A percentile compares a stretch with the other conserved stretches of the same genome.
Evolutionary conservation across 2,888 invertebrate genomes (phyloP).

Genomic region (Fragum whitleyi): DNA sequence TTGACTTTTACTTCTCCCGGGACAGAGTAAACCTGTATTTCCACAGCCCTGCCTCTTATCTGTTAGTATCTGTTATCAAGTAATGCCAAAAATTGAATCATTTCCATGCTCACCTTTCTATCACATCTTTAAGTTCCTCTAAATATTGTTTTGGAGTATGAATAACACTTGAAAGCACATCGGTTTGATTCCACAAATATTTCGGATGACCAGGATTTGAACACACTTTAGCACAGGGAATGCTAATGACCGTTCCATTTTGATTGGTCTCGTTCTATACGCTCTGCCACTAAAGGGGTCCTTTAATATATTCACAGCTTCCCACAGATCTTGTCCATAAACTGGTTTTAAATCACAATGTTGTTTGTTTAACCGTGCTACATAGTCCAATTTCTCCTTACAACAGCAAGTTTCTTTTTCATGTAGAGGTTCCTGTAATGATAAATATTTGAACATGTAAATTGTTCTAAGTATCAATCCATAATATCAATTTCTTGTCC

Average conservation of each 20-base stretch:
- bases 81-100: too few relatives aligned
- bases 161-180: conserved; percentile 87
- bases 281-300: conserved; percentile 75
- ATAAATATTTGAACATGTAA: too few relatives aligned
- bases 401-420: conserved; percentile 83
- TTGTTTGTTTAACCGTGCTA: conserved; percentile 90
- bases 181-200: conserved; percentile 85
- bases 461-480: too few relatives aligned
- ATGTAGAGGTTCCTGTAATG: conserved; percentile 86
- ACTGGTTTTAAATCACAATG: conserved; percentile 93
- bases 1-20: too few relatives aligned
- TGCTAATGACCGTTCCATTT: conserved; percentile 86
- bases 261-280: conserved; percentile 64
- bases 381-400: conserved; percentile 88
- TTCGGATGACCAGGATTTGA: conserved; percentile 79
- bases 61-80: too few relatives aligned
- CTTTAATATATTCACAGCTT: conserved; percentile 87
- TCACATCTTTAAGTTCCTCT: conserved; percentile 87
- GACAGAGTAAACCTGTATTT: too few relatives aligned
- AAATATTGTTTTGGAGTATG: conserved; percentile 88
- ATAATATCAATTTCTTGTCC: too few relatives aligned
- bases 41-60: too few relatives aligned
- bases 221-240: conserved; percentile 84
- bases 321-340: conserved; percentile 93
- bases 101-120: conserved; percentile 85